Evolutionary conservation across 2,888 invertebrate genomes (phyloP).

Genomic region (Drosophila suboccidentalis): DNA sequence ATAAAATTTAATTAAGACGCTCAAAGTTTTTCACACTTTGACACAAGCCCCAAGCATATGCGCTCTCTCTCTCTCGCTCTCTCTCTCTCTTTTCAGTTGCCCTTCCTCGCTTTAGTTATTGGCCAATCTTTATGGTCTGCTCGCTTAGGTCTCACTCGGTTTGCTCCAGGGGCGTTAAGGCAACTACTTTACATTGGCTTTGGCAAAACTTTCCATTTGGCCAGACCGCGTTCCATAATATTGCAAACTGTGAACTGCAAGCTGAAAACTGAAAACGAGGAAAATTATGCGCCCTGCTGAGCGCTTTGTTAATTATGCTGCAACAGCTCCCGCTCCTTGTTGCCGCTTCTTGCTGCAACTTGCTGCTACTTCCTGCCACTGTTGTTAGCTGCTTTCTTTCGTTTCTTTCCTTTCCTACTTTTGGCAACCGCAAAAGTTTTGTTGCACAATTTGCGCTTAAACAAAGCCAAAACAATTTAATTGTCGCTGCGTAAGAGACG

Average conservation of each 20-base stretch:
- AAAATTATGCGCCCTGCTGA: conserved; percentile 77
- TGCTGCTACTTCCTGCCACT: conserved; percentile 47
- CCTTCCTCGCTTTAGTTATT: not conserved
- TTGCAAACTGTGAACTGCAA: conserved; percentile 51
- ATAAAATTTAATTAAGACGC: conserved; percentile 78
- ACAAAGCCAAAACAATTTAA: conserved; percentile 79
- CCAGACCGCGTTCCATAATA: conserved; percentile 54
- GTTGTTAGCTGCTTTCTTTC: conserved; percentile 49
- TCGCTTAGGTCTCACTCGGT: conserved; percentile 38
- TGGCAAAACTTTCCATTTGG: conserved; percentile 62
- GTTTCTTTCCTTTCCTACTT: conserved; percentile 50
- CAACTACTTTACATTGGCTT: conserved; percentile 74
- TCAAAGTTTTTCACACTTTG: conserved; percentile 78
- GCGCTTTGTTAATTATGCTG: conserved; percentile 76
- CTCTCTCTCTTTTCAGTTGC: conserved; percentile 8
- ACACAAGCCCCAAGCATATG: conserved; percentile 73
- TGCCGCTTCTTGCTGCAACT: conserved; percentile 10
- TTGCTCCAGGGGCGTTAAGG: conserved; percentile 64
- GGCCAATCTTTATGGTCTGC: conserved; percentile 44
- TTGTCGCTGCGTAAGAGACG: conserved; percentile 62
- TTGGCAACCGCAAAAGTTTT: conserved; percentile 70
- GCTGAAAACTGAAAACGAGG: conserved; percentile 49
- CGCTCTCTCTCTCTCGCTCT: conserved; percentile 1
- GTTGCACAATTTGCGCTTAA: conserved; percentile 77
- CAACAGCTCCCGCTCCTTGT: conserved; percentile 32